A percentile compares a stretch with the other conserved stretches of the same genome.
Conservation (phyloP, 92 coral and sea anemone genomes). For the Porites evermanni region DNA sequence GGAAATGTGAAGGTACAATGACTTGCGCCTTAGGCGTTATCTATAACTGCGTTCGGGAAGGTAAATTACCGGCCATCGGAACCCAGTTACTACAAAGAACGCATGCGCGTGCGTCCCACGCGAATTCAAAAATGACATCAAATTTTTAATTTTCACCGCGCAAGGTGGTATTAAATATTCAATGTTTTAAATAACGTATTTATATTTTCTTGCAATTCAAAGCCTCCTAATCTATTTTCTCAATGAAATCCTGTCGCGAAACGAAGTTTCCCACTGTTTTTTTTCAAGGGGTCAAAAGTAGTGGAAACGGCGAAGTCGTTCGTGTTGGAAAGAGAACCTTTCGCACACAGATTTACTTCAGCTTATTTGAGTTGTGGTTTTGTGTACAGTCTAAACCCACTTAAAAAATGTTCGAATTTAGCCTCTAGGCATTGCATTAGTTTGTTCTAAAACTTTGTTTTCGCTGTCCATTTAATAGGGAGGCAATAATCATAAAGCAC, state of each 20-base stretch:
- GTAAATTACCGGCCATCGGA: constrained; percentile 75
- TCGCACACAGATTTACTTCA: not conserved
- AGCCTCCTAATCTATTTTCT: not conserved
- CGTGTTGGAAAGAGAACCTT: not conserved
- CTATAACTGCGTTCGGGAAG: constrained; percentile 34
- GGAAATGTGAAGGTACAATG: constrained; percentile 30
- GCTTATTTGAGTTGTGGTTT: not conserved
- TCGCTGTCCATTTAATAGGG: not conserved
- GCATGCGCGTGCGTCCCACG: constrained; percentile 52
- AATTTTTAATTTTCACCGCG: constrained; percentile 2
- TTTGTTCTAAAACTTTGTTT: not conserved
- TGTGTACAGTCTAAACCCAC: not conserved
- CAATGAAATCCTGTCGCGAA: not conserved
- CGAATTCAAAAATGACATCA: not conserved
- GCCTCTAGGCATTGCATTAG: not conserved
- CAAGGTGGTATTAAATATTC: constrained; percentile 3
- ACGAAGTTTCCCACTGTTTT: not conserved
- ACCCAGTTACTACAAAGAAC: constrained; percentile 5
- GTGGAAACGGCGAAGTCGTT: not conserved
- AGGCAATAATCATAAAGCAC: not conserved
- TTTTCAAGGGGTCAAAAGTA: not conserved
- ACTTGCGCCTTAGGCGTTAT: not conserved
- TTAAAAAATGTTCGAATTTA: not conserved
- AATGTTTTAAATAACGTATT: not conserved
- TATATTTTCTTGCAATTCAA: not conserved